These are phyloP conservation scores for Andrena chrysosceles DNA, from an alignment of 2,888 invertebrate genomes.

Conservation along the genomic window DNA sequence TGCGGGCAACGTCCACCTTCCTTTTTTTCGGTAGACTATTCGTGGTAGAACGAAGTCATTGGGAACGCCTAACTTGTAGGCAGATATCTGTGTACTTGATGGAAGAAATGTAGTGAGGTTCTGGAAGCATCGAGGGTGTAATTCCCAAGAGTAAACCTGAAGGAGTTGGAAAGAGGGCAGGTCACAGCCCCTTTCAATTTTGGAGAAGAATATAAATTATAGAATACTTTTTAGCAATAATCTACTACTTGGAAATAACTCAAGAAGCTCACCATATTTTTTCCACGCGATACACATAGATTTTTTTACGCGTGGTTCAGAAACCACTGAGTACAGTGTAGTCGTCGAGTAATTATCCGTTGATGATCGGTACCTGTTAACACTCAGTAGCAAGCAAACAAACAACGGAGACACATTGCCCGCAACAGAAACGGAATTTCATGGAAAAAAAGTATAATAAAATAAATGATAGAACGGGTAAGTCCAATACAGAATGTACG, in stretches of 20 bases:
- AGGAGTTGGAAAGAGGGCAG: background rate
- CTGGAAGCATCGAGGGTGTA: background rate
- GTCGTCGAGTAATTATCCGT: background rate
- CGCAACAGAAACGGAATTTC: conserved; percentile 72
- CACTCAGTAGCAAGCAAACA: conserved; percentile 1
- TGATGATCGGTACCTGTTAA: background rate
- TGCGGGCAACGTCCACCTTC: conserved; percentile 69
- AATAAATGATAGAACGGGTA: conserved; percentile 78
- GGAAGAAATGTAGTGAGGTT: background rate
- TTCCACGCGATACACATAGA: background rate
- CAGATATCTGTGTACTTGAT: background rate
- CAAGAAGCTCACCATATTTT: background rate
- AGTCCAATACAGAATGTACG: conserved; percentile 73
- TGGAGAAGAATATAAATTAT: too few species aligned
- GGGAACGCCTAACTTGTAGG: background rate
- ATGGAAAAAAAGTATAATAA: conserved; percentile 79
- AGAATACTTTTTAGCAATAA: too few species aligned
- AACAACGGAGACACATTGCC: conserved; percentile 45
- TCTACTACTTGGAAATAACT: background rate
- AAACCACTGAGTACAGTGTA: background rate
- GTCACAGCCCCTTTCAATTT: background rate
- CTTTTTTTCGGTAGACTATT: background rate
- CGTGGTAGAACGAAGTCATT: background rate
- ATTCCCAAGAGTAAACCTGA: background rate
- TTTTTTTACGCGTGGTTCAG: background rate